Base-by-base conservation (phyloP, 2,888 invertebrate genomes). In the Trichopria drosophilae region DNA sequence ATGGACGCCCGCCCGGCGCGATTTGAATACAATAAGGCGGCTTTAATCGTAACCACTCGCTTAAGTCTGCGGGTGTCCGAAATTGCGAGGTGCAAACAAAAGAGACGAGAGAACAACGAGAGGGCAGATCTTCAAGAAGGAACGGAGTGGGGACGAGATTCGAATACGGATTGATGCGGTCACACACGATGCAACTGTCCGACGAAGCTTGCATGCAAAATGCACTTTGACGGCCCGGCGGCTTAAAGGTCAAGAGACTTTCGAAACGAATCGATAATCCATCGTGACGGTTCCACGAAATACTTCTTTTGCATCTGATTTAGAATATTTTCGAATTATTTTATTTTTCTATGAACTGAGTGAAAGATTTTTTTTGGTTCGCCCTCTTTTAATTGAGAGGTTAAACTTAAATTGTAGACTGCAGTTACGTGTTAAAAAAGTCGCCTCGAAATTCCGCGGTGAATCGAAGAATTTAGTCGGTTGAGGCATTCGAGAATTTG, bases 11-110 rank as follows among this genome's bases (percentile, higher is more conserved):
- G 40, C 42, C 51, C 47, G 53, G 34, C 23, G 42, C 13, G 54
- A 73, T 73, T 73, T 73, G 69, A 73, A 73, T 73, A 73, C 73
- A 73, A 73, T 73, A 67, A 66, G 51, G 51, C 53, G 55, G 59
- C 60, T 67, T 66, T 67, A 69, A 70, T 67, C 66, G 68, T 62
- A 61, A 63, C 55, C 59, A 57, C 55, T n/a, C 59, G 60, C 56
- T 58, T 53, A 57, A 63, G 59, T 57, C 48, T 39, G 60, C 61
- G 57, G 58, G 60, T 63, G 65, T 68, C 65, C 63, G 63, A 70
- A 69, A 66, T 66, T 43, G 66, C 67, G 68, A 73, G 68, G 67
- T 68, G 69, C 69, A 68, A 71, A 71, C 60, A 64, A 64, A 67
- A 66, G 62, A 63, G 63, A 64, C 36, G 51, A 24, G 56, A 32